Evolutionary conservation across 2,888 invertebrate species (phyloP).

Genomic region (Blastobasis lacticolella): DNA sequence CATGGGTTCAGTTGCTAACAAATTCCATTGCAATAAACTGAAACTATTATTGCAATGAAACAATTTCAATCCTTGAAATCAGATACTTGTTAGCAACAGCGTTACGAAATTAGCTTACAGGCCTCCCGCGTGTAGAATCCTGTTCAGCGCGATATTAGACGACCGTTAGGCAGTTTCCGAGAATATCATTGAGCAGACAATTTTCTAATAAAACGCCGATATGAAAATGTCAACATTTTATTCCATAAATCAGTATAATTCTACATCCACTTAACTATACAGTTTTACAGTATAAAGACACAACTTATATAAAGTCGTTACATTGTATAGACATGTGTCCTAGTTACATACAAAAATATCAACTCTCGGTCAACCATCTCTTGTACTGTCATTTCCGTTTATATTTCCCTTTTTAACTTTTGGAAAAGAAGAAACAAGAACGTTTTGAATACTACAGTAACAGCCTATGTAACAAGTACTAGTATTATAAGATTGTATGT

Average conservation of each 20-base stretch:
- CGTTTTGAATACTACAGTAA: conserved; percentile 6
- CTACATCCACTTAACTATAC: conserved; percentile 48
- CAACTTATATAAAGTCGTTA: conserved; percentile 23
- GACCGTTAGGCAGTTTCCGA: too few species aligned
- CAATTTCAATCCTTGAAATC: too few species aligned
- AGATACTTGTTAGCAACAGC: too few species aligned
- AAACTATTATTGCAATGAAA: too few species aligned
- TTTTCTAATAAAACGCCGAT: conserved; percentile 3
- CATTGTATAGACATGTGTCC: conserved; percentile 31
- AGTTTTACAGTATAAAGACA: conserved; percentile 56
- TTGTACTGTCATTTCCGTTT: conserved; percentile 36
- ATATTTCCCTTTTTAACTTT: conserved; percentile 7
- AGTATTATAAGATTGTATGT: not conserved
- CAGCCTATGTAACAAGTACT: not conserved
- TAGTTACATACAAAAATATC: conserved; percentile 64
- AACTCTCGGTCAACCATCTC: conserved; percentile 39
- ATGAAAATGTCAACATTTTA: conserved; percentile 67
- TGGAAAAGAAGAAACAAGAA: conserved; percentile 6
- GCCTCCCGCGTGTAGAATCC: too few species aligned
- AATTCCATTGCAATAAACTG: too few species aligned
- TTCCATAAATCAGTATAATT: conserved; percentile 65
- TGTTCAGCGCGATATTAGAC: too few species aligned
- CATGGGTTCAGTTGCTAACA: too few species aligned
- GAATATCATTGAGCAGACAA: too few species aligned
- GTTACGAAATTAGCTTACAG: too few species aligned